phyloP scores from a whole-genome alignment of 35 echinoderm and acorn worm genomes.

The Acanthaster planci region DNA sequence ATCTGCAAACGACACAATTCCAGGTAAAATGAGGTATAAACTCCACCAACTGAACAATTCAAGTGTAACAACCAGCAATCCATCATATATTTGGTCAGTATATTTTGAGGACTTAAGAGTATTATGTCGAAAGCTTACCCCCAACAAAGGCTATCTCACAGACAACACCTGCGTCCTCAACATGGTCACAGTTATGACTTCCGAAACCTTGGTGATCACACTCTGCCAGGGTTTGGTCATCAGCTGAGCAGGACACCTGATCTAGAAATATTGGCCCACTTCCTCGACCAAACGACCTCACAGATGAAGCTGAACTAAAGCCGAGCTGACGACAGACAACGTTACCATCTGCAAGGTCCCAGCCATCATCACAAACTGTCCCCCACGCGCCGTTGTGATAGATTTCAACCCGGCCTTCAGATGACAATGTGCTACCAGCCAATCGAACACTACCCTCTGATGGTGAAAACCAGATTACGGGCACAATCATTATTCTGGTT shows the following conservation, averaged over 20 bases:
- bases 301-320: conserved; percentile 9
- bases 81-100: too few species aligned
- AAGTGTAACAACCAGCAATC: too few species aligned
- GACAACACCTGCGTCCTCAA: conserved; percentile 46
- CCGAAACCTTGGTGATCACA: conserved; percentile 18
- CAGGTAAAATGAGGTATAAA: too few species aligned
- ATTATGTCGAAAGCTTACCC: too few species aligned
- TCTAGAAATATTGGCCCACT: conserved; percentile 35
- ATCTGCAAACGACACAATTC: not conserved
- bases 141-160: too few species aligned
- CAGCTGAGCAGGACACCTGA: conserved; percentile 18
- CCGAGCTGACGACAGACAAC: conserved; percentile 61
- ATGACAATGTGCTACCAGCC: not conserved
- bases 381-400: conserved; percentile 30
- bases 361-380: conserved; percentile 54
- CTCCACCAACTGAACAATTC: too few species aligned
- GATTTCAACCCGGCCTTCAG: conserved; percentile 21
- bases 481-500: too few species aligned
- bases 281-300: not conserved
- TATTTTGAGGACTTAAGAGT: too few species aligned
- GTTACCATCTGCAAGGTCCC: conserved; percentile 35
- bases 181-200: conserved; percentile 33
- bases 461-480: not conserved
- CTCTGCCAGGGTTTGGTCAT: not conserved
- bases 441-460: conserved; percentile 7